These are phyloP conservation scores for Phenganax marumi DNA, from an alignment of 92 coral and sea anemone species.

Conservation along the genomic window DNA sequence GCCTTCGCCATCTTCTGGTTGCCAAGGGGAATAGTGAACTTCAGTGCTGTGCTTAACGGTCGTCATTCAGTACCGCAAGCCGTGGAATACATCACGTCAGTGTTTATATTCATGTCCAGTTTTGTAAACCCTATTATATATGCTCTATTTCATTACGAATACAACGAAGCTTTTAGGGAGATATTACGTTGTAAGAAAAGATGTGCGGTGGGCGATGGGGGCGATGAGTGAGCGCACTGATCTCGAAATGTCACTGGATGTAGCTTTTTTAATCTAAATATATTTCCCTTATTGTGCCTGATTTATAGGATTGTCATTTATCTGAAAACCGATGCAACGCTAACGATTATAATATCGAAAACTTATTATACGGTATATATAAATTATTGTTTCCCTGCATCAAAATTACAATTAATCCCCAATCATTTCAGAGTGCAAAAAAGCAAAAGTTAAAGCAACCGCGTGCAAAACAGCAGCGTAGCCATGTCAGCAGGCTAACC, in stretches of 20 bases:
- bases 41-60: slow-evolving; percentile 78
- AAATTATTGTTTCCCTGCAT: too few relatives aligned
- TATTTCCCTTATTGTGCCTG: too few relatives aligned
- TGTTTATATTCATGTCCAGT: slow-evolving; percentile 79
- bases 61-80: slow-evolving; percentile 86
- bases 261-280: too few relatives aligned
- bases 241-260: background rate
- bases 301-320: too few relatives aligned
- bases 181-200: slow-evolving; percentile 62
- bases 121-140: slow-evolving; percentile 87
- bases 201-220: background rate
- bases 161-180: slow-evolving; percentile 70
- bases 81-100: slow-evolving; percentile 83
- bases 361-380: too few relatives aligned
- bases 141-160: slow-evolving; percentile 87
- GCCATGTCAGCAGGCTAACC: background rate
- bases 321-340: too few relatives aligned
- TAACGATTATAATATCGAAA: too few relatives aligned
- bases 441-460: background rate
- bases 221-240: background rate
- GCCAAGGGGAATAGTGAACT: slow-evolving; percentile 90
- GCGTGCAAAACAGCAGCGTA: background rate
- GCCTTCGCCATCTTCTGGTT: slow-evolving; percentile 94
- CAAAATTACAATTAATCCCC: too few relatives aligned
- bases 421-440: background rate